A percentile compares a stretch with the other conserved stretches of the same genome.
These are phyloP conservation scores for Drosophila setosimentum DNA, from an alignment of 2,888 invertebrate genomes.

Conservation along the genomic window DNA sequence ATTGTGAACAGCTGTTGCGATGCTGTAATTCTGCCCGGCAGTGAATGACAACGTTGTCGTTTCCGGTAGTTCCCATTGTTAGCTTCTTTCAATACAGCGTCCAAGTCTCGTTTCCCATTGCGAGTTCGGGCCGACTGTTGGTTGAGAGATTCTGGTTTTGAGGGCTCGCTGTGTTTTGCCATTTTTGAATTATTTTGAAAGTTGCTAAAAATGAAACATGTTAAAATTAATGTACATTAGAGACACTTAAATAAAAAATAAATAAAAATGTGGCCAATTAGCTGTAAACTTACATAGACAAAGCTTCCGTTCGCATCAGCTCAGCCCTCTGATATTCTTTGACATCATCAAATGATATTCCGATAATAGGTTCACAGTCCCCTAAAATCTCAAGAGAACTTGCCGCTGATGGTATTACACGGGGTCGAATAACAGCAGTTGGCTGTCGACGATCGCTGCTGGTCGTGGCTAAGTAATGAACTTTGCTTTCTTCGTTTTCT, in stretches of 20 bases:
- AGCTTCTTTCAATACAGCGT: slow-evolving; percentile 16
- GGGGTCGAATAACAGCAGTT: slow-evolving; percentile 55
- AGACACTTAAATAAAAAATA: background rate
- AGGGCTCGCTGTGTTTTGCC: background rate
- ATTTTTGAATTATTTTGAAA: slow-evolving; percentile 8
- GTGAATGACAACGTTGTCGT: slow-evolving; percentile 70
- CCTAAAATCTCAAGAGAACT: slow-evolving; percentile 80
- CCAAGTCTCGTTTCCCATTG: background rate
- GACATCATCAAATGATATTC: slow-evolving; percentile 22
- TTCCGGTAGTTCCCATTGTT: slow-evolving; percentile 24
- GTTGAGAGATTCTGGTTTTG: slow-evolving; percentile 1
- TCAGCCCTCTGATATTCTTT: background rate
- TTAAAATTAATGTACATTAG: background rate
- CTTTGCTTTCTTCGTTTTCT: background rate
- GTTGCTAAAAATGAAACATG: slow-evolving; percentile 3
- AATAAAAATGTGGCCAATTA: background rate
- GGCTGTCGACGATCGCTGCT: slow-evolving; percentile 38
- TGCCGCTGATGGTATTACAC: slow-evolving; percentile 65
- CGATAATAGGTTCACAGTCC: slow-evolving; percentile 80
- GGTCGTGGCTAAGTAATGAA: background rate
- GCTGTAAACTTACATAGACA: slow-evolving; percentile 31
- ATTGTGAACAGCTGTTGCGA: slow-evolving; percentile 31
- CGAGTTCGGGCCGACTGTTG: slow-evolving; percentile 1
- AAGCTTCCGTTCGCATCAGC: slow-evolving; percentile 1
- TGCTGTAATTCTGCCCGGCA: slow-evolving; percentile 66